These are phyloP conservation scores for Naso thynnoides DNA, from an alignment of 2,797 vertebrate species.

Conservation along the genomic window DNA sequence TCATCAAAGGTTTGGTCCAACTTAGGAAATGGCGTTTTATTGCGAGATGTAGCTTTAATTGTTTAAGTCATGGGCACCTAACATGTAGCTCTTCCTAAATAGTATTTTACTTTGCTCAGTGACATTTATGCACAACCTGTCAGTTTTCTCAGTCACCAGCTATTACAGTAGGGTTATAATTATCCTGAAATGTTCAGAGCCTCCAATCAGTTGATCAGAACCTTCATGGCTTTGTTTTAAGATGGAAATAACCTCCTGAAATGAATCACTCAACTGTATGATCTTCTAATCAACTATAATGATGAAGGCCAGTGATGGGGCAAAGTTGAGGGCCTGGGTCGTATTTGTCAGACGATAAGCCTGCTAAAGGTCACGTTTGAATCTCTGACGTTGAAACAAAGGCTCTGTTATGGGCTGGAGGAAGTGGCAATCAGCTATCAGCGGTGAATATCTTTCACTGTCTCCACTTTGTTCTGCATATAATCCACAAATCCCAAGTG, in stretches of 20 bases:
- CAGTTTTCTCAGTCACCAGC: neutral
- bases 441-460: constrained; percentile 45
- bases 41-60: neutral
- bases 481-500: neutral
- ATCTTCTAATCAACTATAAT: neutral
- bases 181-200: too few species aligned
- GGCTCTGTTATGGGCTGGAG: constrained; percentile 58
- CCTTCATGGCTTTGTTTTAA: too few species aligned
- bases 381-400: constrained; percentile 64
- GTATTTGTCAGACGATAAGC: constrained; percentile 43
- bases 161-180: too few species aligned
- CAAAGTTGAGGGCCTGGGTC: constrained; percentile 1
- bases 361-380: constrained; percentile 62
- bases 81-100: neutral
- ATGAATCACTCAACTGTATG: neutral
- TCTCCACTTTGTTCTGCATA: constrained; percentile 10
- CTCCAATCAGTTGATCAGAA: too few species aligned
- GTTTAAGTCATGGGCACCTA: neutral
- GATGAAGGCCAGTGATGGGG: neutral
- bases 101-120: too few species aligned
- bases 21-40: neutral
- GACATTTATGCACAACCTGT: neutral
- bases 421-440: constrained; percentile 71
- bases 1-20: neutral
- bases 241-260: neutral